Base-by-base conservation (phyloP, 2,888 invertebrate species). In the Lithophane ornitopus region DNA sequence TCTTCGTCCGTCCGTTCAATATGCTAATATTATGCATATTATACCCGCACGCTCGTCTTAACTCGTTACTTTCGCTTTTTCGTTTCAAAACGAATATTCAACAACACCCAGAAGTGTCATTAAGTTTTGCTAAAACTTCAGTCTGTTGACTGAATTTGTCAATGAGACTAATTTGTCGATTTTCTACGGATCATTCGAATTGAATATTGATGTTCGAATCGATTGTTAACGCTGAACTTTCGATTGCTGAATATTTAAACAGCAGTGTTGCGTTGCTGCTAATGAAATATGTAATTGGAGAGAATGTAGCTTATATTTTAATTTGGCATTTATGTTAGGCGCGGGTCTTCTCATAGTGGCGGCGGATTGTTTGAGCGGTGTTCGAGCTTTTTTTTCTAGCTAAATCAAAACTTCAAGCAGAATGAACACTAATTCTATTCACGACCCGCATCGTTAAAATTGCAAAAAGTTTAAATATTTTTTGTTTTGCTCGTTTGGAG, bases 1-100 rank as follows among this genome's bases (percentile, higher is more conserved):
- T 84, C 63, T 78, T 73, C 72, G 77, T 63, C 68, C 68, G 74
- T 72, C 68, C 70, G 65, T 70, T 54, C 65, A 63, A 58, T 84
- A 86, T 85, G 85, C 72, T 69, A 86, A 86, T 86, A 70, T 78
- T 74, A 82, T 86, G 76, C 82, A 70, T 74, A 82, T 77, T 76
- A 70, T 16, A 58, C 59, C 26, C 49, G 54, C 59, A 28, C 56
- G 59, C 11, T 26, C 70, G 65, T 58, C 68, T 76, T 54, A 39
- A 70, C 58, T 58, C 26, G 3, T 76, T 28, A 80, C 86, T 86
- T 86, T 86, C 82, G 80, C 77, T 85, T 86, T 83, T 80, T 56
- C 54, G 12, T 80, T 84, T 74, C 76, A 80, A 84, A 80, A 75
- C 69, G 52, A 71, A 74, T 74, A 76, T 70, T 71, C 8, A 63